Evolutionary conservation across 2,797 vertebrate genomes (phyloP), one percentile per base, ranked within the genome.

Genomic region (Chiroxiphia lanceolata): DNA sequence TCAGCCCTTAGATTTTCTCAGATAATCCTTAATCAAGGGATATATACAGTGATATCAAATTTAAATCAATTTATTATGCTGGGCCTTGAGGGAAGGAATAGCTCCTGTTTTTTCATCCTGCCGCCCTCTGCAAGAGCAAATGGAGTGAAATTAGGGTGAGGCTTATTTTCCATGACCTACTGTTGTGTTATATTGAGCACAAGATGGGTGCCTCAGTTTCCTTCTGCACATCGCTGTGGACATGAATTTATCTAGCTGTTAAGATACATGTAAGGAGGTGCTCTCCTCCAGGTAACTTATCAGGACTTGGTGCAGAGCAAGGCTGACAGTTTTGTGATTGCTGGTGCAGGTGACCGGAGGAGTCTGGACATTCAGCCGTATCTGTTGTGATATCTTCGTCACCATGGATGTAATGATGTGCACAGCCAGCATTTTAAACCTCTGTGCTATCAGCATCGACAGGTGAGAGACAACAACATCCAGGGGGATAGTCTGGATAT

Each of bases 321-420:
- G 36, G 65, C 90, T 97, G 76, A 98, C 29, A 31, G 42, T 56
- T 75, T 87, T 87, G 61, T 97, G 64, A 40, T 98, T 87, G 61
- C 93, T 91, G 71, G 12, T 42, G 78, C 98, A 99, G 99, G 99
- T 99, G 97, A 99, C 99, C 0, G 99, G 99, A 36, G 99, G 99
- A 44, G 98, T 98, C 83, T 99, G 99, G 99, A 98, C 98, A 31
- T 99, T 99, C 98, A 99, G 98, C 97, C 98, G 99, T 13, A 80
- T 99, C 82, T 99, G 98, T 95, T 99, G 99, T 7, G 98, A 99
- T 96, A 95, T 99, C 94, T 99, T 99, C 29, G 99, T 99, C 97
- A 99, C 99, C 86, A 97, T 99, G 98, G 99, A 99, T 93, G 99
- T 99, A 80, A 99, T 99, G 99, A 99, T 99, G 99, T 99, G 99